A percentile compares a stretch with the other conserved stretches of the same genome.
Evolutionary conservation across 2,113 vertebrate genomes (phyloP).

Genomic region (Psephotus haematonotus): DNA sequence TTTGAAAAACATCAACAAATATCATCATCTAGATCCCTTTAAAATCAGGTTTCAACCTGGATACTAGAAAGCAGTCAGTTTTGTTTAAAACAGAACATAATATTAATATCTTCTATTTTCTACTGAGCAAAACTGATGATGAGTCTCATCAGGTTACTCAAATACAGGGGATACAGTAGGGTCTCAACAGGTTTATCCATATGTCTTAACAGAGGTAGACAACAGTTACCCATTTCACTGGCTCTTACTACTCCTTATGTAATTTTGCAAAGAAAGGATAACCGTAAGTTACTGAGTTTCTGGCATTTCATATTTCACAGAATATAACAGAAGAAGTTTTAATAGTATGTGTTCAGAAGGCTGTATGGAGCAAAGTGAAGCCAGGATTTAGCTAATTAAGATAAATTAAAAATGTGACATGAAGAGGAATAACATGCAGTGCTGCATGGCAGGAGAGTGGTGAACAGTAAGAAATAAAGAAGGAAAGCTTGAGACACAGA

Average conservation of each 20-base stretch:
- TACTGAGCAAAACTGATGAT: neutral
- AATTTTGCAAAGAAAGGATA: neutral
- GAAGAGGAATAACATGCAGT: neutral
- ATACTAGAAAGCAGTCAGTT: neutral
- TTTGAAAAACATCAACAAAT: neutral
- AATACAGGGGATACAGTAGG: neutral
- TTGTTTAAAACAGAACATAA: neutral
- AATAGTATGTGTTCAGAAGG: neutral
- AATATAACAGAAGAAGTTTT: neutral
- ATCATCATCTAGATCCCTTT: neutral
- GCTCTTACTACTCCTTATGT: neutral
- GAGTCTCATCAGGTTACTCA: too few relatives aligned
- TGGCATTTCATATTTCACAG: neutral
- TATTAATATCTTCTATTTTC: neutral
- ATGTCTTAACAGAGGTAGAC: neutral
- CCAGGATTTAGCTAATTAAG: neutral
- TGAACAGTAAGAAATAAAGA: neutral
- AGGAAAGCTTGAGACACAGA: neutral
- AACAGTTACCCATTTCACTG: neutral
- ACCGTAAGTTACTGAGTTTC: neutral
- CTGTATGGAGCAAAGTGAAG: neutral
- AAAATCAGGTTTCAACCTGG: neutral
- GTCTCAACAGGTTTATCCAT: neutral
- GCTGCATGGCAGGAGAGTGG: neutral
- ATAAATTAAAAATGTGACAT: neutral